phyloP scores from a whole-genome alignment of 2,888 invertebrate species.

The Andrena fulva region DNA sequence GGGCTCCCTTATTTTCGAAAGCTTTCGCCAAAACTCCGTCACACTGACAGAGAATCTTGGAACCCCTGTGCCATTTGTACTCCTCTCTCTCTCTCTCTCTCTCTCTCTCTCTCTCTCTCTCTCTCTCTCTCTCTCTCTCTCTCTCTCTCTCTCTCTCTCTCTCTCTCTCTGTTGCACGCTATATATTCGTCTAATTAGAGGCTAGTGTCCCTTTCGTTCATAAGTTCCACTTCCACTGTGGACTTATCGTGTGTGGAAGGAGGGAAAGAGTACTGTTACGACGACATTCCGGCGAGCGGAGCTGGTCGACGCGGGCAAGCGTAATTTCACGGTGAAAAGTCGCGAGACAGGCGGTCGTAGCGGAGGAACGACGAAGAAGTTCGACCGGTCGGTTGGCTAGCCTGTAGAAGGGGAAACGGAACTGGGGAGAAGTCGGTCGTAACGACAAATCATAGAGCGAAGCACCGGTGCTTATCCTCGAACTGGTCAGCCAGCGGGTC shows the following conservation, averaged over 20 bases:
- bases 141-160: neutral
- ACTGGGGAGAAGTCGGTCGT: slow-evolving; percentile 57
- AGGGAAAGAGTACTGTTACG: slow-evolving; percentile 51
- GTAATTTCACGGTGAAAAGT: slow-evolving; percentile 56
- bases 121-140: neutral
- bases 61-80: too few species aligned
- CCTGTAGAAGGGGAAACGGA: slow-evolving; percentile 43
- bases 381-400: slow-evolving; percentile 25
- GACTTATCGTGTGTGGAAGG: slow-evolving; percentile 7
- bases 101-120: neutral
- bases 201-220: neutral
- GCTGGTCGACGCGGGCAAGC: slow-evolving; percentile 11
- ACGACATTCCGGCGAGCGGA: slow-evolving; percentile 45
- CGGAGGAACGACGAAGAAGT: slow-evolving; percentile 39
- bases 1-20: too few species aligned
- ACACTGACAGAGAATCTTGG: too few species aligned
- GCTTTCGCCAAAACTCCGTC: too few species aligned
- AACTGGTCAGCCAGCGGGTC: slow-evolving; percentile 56
- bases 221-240: slow-evolving; percentile 8
- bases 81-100: too few species aligned
- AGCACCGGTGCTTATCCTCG: slow-evolving; percentile 46
- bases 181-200: slow-evolving; percentile 4
- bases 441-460: slow-evolving; percentile 61
- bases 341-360: slow-evolving; percentile 30
- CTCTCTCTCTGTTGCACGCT: neutral